Conservation (phyloP, 2,888 invertebrate genomes). For the Eudemis profundana region DNA sequence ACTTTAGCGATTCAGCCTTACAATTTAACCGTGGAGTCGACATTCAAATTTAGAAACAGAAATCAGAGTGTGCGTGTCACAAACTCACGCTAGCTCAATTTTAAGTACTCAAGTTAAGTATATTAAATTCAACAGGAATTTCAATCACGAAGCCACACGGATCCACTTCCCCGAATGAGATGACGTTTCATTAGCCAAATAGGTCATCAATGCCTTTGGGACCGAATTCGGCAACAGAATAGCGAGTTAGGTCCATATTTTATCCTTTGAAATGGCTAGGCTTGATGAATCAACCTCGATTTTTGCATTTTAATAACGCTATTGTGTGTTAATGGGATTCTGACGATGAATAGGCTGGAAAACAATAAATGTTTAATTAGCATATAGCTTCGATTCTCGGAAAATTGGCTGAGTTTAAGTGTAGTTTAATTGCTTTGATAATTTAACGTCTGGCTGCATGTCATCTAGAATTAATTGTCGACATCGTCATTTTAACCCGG, state of each 20-base stretch:
- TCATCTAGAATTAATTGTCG: too few relatives aligned
- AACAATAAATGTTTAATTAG: conserved; percentile 18
- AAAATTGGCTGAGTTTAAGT: neutral
- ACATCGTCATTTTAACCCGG: too few relatives aligned
- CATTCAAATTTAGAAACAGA: too few relatives aligned
- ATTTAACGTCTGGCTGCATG: too few relatives aligned
- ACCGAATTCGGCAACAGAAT: conserved; percentile 14
- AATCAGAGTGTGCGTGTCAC: neutral
- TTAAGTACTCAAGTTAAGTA: conserved; percentile 9
- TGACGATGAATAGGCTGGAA: conserved; percentile 10
- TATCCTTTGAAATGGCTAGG: neutral
- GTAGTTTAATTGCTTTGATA: conserved; percentile 7
- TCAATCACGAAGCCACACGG: neutral
- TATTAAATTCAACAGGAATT: conserved; percentile 1
- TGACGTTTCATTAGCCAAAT: conserved; percentile 17
- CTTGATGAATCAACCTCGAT: conserved; percentile 10
- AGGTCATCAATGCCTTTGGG: neutral
- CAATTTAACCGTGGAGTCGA: too few relatives aligned
- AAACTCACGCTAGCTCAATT: neutral
- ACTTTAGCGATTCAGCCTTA: too few relatives aligned
- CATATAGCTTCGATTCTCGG: conserved; percentile 6
- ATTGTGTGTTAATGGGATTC: conserved; percentile 48
- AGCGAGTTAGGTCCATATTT: neutral
- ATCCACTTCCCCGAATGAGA: conserved; percentile 21
- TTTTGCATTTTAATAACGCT: conserved; percentile 49